Conservation (phyloP, 1,140 invertebrate species). For the Pseudomyrmex concolor region DNA sequence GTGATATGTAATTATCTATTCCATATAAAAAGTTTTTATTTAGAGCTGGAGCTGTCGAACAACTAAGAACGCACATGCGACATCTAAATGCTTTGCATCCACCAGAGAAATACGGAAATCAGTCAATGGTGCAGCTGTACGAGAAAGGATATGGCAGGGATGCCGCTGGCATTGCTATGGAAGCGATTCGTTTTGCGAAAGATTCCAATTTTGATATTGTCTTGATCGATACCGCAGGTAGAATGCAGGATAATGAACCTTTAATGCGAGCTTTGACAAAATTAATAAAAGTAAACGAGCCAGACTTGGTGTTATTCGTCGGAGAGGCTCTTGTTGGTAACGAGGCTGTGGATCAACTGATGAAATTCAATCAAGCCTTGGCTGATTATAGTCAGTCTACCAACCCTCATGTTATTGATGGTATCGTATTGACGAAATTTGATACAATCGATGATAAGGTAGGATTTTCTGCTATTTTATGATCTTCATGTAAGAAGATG, state of each 20-base stretch:
- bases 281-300: constrained; percentile 95
- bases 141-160: constrained; percentile 99
- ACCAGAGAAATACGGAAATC: constrained; percentile 88
- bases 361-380: constrained; percentile 99
- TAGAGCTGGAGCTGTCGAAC: constrained; percentile 99
- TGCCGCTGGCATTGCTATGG: constrained; percentile 98
- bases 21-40: constrained; percentile 39
- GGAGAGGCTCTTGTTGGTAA: constrained; percentile 99
- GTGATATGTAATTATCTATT: neutral
- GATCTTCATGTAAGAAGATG: neutral
- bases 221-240: constrained; percentile 98
- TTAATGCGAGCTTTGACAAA: constrained; percentile 98
- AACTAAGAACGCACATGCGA: constrained; percentile 97
- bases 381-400: constrained; percentile 93
- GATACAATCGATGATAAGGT: constrained; percentile 99
- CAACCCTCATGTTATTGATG: constrained; percentile 97
- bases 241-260: constrained; percentile 99
- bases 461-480: constrained; percentile 57
- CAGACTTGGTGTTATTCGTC: constrained; percentile 99
- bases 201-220: constrained; percentile 95
- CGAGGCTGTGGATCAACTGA: constrained; percentile 99
- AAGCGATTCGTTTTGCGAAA: constrained; percentile 95
- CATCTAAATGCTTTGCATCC: constrained; percentile 98
- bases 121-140: constrained; percentile 96
- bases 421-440: constrained; percentile 99